These are phyloP conservation scores for Scytalopus superciliaris DNA, from an alignment of 2,113 vertebrate genomes.

Conservation along the genomic window DNA sequence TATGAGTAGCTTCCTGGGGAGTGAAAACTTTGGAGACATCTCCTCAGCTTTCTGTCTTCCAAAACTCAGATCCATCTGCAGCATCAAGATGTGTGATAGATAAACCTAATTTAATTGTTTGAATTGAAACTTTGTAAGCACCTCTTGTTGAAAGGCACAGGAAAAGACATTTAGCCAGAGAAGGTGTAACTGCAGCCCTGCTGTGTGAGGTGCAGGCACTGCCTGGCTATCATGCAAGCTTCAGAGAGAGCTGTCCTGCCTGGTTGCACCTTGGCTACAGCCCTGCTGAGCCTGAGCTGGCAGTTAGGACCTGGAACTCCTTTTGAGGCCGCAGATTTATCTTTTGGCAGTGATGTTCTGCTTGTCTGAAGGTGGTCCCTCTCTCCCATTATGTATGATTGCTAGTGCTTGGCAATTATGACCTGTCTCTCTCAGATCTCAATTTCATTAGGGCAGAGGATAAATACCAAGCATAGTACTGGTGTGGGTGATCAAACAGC, in stretches of 20 bases:
- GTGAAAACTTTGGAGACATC: background rate
- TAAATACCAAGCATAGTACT: background rate
- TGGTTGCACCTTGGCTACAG: background rate
- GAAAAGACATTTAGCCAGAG: background rate
- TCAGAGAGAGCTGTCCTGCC: background rate
- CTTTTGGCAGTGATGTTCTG: background rate
- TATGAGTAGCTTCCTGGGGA: background rate
- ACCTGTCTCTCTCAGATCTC: background rate
- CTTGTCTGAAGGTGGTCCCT: background rate
- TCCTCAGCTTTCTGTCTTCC: background rate
- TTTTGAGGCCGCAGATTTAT: background rate
- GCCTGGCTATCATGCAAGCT: background rate
- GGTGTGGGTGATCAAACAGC: background rate
- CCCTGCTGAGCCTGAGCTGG: background rate
- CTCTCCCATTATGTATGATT: rapidly evolving
- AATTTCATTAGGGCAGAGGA: background rate
- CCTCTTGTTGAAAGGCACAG: background rate
- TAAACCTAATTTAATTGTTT: background rate
- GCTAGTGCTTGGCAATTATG: rapidly evolving
- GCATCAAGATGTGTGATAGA: background rate
- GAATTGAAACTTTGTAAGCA: background rate
- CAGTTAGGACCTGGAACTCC: background rate
- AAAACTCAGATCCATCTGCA: background rate
- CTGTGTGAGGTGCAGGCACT: background rate
- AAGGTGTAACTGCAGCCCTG: background rate